Base-by-base conservation (phyloP, 2,888 invertebrate species). In the Cephonodes hylas region DNA sequence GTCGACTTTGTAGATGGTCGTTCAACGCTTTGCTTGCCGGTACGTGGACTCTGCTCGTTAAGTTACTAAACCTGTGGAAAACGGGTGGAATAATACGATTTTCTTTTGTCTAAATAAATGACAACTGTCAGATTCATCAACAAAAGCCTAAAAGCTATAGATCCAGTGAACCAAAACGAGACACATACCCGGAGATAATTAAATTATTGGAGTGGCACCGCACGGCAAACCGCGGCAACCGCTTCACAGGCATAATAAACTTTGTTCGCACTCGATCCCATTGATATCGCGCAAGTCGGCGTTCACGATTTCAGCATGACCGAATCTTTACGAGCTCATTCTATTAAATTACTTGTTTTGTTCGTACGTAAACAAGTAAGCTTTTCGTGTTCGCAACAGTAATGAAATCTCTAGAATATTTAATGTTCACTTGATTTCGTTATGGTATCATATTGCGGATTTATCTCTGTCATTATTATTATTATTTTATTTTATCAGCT, bases 251-350 rank as follows among this genome's bases (percentile, higher is more conserved):
- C 27, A 31, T 31, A 25, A 46, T 46, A 53, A 53, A 53, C 53
- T 45, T 45, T 53, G 53, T 27, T 18, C 53, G 7, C 23, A 13
- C 27, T 15, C 18, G 53, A 53, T 53, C 18, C 53, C 31, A 53
- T 53, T 53, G 13, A 53, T 53, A 53, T 10, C 27, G 53, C 53
- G 15, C 18, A 53, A 53, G 27, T 31, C 27, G 27, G 15, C 53
- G 31, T 31, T 53, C 53, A 53, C 53, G 53, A 53, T 31, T 53
- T 53, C 31, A 31, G 31, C 53, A 53, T 53, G 53, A 53, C 53
- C 53, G 31, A 53, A 53, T 4, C 31, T 31, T 53, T 53, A 53
- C 18, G 31, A 31, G 53, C 31, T 27, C 53, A 31, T 53, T 53
- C 31, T 53, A 53, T 53, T 31, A 53, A 53, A 53, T 53, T 31